Evolutionary conservation across 2,888 invertebrate genomes (phyloP), one percentile per base, ranked within the genome.

Genomic region (Unio delphinus): DNA sequence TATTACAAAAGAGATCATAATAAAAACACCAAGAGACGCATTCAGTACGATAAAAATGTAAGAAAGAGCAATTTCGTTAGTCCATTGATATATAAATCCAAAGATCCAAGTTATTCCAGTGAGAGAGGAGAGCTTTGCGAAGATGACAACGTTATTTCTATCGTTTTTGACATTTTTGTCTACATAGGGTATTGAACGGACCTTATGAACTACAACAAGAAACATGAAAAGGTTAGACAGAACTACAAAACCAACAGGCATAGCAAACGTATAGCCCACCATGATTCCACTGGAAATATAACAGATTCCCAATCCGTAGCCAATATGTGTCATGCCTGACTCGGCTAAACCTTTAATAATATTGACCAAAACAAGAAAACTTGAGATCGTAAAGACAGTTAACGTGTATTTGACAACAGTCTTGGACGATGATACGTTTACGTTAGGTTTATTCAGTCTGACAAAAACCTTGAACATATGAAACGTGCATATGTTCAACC

Each of bases 21-120:
- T 56, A 59, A 76, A 73, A 1, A 76, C 28, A 17, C 76, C 73
- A 57, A 73, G 76, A 23, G 69, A 58, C 7, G 73, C 73, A 30
- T 73, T 71, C 55, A 71, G 26, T 15, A 75, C n/a, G 15, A 73
- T 69, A 56, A 69, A 75, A 20, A 75, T 15, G n/a, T 67, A 75
- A 18, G 69, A 66, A 66, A 75, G 67, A 15, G 64, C 67, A 20
- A 30, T 28, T 6, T 57, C 11, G 2, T 63, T 60, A 7, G 70
- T 71, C 63, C 66, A 72, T 30, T 57, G 63, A 57, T 64, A 67
- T 1, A 72, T 45, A 64, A 75, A 70, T 8, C 75, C 75, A 70
- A 75, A 73, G 8, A 72, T 28, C 75, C 70, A 75, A 7, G 70
- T 65, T 18, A 67, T 58, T 6, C 75, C 75, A 20, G 75, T 75